Conservation (phyloP, 2,797 vertebrate species). For the Muscicapa striata region DNA sequence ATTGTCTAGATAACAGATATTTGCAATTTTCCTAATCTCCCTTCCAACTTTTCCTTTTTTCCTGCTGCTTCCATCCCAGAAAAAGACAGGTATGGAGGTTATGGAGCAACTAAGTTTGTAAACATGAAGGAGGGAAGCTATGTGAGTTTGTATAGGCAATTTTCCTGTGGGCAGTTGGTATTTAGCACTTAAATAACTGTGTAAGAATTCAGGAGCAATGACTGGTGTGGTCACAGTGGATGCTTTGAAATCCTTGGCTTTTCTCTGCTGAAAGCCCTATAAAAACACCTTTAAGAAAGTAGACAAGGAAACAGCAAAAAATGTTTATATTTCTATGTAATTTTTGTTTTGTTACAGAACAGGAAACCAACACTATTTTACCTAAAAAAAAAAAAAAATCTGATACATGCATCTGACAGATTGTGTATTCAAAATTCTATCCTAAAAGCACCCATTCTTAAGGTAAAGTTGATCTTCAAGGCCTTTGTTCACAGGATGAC, state of each 20-base stretch:
- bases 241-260: not conserved
- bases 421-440: not conserved
- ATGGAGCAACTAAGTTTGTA: not conserved
- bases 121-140: not conserved
- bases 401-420: not conserved
- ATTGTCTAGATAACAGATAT: not conserved
- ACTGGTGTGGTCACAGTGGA: not conserved
- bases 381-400: not conserved
- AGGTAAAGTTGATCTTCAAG: not conserved
- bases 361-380: not conserved
- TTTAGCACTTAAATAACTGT: not conserved
- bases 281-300: not conserved
- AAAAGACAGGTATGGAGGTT: not conserved
- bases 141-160: not conserved
- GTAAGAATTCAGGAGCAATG: not conserved
- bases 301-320: not conserved
- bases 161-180: not conserved
- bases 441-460: not conserved
- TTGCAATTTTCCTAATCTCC: not conserved
- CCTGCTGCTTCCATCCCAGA: not conserved
- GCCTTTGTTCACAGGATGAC: constrained; percentile 22
- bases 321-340: not conserved
- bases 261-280: not conserved
- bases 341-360: not conserved
- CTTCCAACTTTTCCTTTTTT: not conserved